Conservation (phyloP, 1,140 invertebrate genomes). For the Saccostrea echinata region DNA sequence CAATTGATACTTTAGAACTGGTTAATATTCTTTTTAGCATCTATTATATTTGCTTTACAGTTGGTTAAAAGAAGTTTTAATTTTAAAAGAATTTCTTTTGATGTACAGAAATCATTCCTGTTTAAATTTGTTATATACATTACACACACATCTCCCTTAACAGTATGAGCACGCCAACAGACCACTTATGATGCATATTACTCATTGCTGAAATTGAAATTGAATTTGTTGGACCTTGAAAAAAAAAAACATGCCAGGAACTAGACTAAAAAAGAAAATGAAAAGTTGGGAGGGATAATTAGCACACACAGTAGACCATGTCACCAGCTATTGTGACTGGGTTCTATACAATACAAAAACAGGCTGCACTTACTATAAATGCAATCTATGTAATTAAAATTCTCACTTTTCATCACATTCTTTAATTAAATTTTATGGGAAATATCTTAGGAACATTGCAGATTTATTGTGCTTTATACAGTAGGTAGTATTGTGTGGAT, state of each 20-base stretch:
- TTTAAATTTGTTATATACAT: constrained; percentile 3
- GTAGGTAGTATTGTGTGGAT: neutral
- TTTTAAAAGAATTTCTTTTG: constrained; percentile 16
- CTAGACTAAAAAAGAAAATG: constrained; percentile 6
- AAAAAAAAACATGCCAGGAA: constrained; percentile 27
- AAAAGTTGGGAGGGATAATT: neutral
- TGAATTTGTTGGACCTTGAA: constrained; percentile 38
- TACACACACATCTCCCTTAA: neutral
- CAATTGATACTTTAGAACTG: constrained; percentile 11
- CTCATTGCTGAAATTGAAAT: constrained; percentile 22
- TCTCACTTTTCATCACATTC: constrained; percentile 34
- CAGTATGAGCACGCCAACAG: neutral
- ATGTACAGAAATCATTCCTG: constrained; percentile 4
- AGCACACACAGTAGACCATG: constrained; percentile 15
- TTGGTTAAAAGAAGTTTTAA: constrained; percentile 5
- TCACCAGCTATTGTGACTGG: constrained; percentile 5
- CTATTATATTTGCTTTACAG: constrained; percentile 1
- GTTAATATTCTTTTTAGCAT: neutral
- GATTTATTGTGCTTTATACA: neutral
- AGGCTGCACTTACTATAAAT: neutral
- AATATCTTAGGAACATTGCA: neutral
- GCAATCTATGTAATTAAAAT: constrained; percentile 2
- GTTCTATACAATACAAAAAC: neutral
- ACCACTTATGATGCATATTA: constrained; percentile 28
- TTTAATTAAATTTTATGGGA: constrained; percentile 4